phyloP scores from a whole-genome alignment of 2,888 invertebrate species.

The Lithophane semibrunnea region DNA sequence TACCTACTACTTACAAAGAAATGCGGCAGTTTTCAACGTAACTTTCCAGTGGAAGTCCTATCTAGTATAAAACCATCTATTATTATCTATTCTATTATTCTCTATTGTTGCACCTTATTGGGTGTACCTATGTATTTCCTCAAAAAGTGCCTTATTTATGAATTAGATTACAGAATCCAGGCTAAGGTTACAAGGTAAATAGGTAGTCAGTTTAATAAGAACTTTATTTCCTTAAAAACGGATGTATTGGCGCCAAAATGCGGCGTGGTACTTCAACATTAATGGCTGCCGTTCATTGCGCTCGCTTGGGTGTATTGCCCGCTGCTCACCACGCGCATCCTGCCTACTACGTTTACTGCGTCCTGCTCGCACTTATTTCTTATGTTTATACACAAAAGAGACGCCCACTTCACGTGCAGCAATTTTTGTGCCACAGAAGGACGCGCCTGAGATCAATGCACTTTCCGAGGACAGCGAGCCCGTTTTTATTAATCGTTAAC shows the following conservation, averaged over 20 bases:
- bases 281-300: slow-evolving; percentile 89
- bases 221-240: slow-evolving; percentile 50
- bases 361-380: slow-evolving; percentile 82
- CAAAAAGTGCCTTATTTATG: neutral
- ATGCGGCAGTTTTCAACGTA: slow-evolving; percentile 3
- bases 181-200: slow-evolving; percentile 41
- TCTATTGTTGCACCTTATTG: neutral
- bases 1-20: neutral
- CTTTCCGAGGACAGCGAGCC: slow-evolving; percentile 89
- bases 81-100: too few species aligned
- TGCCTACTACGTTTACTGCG: slow-evolving; percentile 85
- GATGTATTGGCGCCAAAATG: slow-evolving; percentile 87
- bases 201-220: slow-evolving; percentile 15
- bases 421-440: slow-evolving; percentile 89
- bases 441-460: slow-evolving; percentile 90
- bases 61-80: too few species aligned
- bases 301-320: slow-evolving; percentile 89
- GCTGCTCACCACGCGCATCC: slow-evolving; percentile 88
- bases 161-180: slow-evolving; percentile 20
- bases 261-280: slow-evolving; percentile 84
- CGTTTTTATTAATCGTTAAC: slow-evolving; percentile 86
- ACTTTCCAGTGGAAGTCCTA: neutral
- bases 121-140: neutral
- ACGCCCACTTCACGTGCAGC: slow-evolving; percentile 86
- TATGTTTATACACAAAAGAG: slow-evolving; percentile 79